phyloP scores from a whole-genome alignment of 2,113 vertebrate species.

The Lamprotornis superbus region DNA sequence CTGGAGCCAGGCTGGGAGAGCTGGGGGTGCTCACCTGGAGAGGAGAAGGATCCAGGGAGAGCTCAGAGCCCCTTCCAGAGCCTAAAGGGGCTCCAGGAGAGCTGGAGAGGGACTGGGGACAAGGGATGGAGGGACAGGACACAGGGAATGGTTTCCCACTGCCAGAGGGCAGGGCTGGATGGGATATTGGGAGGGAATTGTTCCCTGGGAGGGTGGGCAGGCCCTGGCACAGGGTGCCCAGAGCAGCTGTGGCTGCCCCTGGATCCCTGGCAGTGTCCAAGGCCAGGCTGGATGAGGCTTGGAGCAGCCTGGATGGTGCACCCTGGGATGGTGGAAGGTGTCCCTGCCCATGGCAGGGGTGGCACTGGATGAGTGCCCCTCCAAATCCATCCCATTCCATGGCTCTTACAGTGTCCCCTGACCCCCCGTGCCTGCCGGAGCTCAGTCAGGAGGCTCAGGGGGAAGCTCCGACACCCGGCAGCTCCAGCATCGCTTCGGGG shows the following conservation, averaged over 20 bases:
- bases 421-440: neutral
- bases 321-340: neutral
- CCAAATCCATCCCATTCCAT: neutral
- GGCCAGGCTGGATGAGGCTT: neutral
- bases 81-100: neutral
- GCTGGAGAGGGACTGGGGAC: neutral
- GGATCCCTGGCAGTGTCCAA: neutral
- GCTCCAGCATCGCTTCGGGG: neutral
- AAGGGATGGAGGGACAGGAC: neutral
- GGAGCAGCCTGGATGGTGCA: too few species aligned
- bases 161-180: neutral
- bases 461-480: neutral
- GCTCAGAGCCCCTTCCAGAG: neutral
- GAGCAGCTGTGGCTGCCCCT: neutral
- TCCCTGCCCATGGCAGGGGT: neutral
- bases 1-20: neutral
- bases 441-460: neutral
- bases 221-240: neutral
- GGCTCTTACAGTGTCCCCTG: fast-evolving
- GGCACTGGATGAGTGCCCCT: neutral
- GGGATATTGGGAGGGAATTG: neutral
- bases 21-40: neutral
- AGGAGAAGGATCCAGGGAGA: neutral
- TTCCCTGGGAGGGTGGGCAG: neutral
- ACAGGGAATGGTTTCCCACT: neutral